Conservation (phyloP, 53 echinoderm and acorn worm species). For the Crossaster papposus region DNA sequence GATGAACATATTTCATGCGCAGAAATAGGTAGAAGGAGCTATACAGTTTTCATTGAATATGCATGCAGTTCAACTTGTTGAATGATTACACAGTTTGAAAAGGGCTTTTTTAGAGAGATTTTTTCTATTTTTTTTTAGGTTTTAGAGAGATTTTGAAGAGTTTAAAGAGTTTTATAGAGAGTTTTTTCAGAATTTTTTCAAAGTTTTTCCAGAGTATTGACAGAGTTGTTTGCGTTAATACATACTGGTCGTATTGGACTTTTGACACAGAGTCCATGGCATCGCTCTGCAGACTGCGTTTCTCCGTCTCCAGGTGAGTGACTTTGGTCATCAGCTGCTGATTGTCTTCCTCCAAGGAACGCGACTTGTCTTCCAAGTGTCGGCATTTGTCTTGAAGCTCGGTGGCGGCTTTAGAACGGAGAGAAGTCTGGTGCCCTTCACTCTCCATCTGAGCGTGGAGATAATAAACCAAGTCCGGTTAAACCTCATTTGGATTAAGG, state of each 20-base stretch:
- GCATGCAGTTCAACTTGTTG: no score
- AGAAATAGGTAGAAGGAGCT: no score
- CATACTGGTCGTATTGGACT: conserved; percentile 90
- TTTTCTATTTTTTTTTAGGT: no score
- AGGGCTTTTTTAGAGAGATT: no score
- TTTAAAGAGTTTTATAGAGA: no score
- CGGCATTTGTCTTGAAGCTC: conserved; percentile 66
- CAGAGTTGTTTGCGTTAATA: conserved; percentile 2
- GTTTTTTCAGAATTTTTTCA: no score
- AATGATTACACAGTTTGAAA: no score
- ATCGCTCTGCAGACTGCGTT: conserved; percentile 51
- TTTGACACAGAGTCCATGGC: conserved; percentile 62
- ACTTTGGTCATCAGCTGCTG: conserved; percentile 72
- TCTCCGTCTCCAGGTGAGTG: conserved; percentile 75
- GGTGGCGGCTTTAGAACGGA: conserved; percentile 60
- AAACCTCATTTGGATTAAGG: no score
- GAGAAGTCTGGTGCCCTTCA: conserved; percentile 58
- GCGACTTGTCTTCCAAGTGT: conserved; percentile 69
- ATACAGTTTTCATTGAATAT: no score
- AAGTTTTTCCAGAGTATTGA: no score
- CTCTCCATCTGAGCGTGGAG: conserved; percentile 58
- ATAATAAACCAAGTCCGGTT: not conserved
- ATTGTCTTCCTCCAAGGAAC: conserved; percentile 75
- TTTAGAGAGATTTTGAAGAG: no score
- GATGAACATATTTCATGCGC: no score